Evolutionary conservation across 2,888 invertebrate species (phyloP).

Genomic region (Ypsolopha sequella): DNA sequence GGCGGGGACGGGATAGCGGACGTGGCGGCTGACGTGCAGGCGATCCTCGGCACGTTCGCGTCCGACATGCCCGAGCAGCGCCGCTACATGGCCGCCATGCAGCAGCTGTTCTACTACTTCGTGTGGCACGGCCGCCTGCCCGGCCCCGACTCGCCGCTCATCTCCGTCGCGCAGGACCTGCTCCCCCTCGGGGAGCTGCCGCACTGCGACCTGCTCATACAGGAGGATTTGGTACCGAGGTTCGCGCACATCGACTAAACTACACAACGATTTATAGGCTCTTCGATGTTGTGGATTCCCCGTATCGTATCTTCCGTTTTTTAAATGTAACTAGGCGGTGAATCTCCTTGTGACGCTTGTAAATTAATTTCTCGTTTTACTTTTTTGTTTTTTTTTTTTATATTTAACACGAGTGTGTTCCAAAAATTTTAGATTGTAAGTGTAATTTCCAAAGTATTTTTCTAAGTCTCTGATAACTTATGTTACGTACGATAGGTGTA

Average conservation of each 20-base stretch:
- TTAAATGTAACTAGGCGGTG: too few species aligned
- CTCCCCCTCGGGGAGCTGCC: conserved; percentile 74
- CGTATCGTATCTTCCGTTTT: too few species aligned
- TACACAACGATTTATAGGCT: neutral
- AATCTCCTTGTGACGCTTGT: too few species aligned
- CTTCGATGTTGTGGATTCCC: neutral
- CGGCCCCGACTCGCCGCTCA: conserved; percentile 71
- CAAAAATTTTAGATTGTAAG: too few species aligned
- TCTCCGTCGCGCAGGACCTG: conserved; percentile 80
- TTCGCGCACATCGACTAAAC: conserved; percentile 83
- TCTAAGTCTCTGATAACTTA: too few species aligned
- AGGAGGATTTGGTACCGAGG: conserved; percentile 78
- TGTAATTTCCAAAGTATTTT: too few species aligned
- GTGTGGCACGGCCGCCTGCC: conserved; percentile 81
- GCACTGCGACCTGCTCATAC: conserved; percentile 83
- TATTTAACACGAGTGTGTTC: too few species aligned
- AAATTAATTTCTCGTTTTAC: too few species aligned
- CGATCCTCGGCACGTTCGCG: conserved; percentile 83
- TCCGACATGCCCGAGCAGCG: conserved; percentile 80
- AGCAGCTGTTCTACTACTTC: conserved; percentile 85
- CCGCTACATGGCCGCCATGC: conserved; percentile 82
- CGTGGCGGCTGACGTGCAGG: conserved; percentile 78
- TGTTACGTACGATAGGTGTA: too few species aligned
- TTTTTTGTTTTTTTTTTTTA: too few species aligned
- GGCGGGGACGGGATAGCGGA: conserved; percentile 50